These are phyloP conservation scores for Nannospalax galili DNA, from an alignment of 2,113 vertebrate species.

Conservation along the genomic window DNA sequence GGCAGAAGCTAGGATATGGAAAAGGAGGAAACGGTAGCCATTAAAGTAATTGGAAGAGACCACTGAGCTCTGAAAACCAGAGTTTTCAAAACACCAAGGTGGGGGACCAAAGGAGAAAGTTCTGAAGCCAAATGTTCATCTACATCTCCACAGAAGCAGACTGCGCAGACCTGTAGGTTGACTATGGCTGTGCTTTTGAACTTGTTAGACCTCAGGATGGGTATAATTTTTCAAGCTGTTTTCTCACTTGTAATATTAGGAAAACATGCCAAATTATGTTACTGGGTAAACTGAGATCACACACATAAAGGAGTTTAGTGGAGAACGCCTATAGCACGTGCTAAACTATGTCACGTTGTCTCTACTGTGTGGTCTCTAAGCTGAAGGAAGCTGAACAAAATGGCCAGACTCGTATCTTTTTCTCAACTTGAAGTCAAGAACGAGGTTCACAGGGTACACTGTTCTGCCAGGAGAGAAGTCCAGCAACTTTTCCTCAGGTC, in stretches of 20 bases:
- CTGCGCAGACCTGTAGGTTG: not conserved
- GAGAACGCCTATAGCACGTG: not conserved
- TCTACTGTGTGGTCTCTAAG: not conserved
- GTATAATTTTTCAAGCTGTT: not conserved
- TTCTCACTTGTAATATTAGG: not conserved
- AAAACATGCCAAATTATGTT: not conserved
- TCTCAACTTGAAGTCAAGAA: conserved; percentile 8
- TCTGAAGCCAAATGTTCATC: not conserved
- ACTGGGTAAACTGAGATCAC: not conserved
- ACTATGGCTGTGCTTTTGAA: not conserved
- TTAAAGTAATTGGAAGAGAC: not conserved
- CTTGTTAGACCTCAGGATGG: not conserved
- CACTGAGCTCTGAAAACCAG: not conserved
- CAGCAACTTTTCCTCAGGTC: not conserved
- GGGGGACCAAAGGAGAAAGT: not conserved
- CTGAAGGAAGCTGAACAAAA: not conserved
- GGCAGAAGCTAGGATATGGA: not conserved
- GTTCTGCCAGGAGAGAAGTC: not conserved
- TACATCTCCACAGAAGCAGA: not conserved
- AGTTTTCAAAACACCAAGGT: not conserved
- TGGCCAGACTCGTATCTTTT: not conserved
- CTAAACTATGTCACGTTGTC: not conserved
- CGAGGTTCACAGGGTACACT: not conserved
- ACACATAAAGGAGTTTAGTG: accelerated
- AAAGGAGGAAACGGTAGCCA: not conserved